phyloP scores from a whole-genome alignment of 2,888 invertebrate genomes.

The Trypoxylon attenuatum region DNA sequence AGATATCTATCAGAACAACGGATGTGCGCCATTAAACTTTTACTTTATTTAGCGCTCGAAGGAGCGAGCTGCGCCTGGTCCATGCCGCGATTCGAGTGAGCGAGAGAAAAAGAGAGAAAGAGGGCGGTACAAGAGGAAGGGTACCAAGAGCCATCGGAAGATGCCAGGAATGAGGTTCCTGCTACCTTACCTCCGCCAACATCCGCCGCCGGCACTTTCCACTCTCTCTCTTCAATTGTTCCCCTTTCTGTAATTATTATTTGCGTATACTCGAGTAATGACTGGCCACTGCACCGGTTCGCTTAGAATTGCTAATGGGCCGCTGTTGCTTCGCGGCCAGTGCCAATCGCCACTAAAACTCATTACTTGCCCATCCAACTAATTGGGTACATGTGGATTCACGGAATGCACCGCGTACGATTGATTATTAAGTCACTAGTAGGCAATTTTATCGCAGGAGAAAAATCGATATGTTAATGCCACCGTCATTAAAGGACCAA shows the following conservation, averaged over 20 bases:
- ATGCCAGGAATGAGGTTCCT: not conserved
- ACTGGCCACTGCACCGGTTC: constrained; percentile 46
- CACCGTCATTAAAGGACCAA: constrained; percentile 30
- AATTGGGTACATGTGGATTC: constrained; percentile 56
- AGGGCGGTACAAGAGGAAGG: not conserved
- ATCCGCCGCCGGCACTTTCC: constrained; percentile 20
- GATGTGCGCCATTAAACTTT: constrained; percentile 73
- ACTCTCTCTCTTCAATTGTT: constrained; percentile 51
- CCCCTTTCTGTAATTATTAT: constrained; percentile 64
- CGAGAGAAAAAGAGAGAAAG: not conserved
- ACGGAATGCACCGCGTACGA: constrained; percentile 38
- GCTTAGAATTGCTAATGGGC: constrained; percentile 66
- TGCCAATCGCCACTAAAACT: constrained; percentile 61
- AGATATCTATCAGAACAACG: constrained; percentile 74
- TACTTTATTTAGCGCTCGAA: constrained; percentile 69
- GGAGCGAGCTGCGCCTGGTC: constrained; percentile 38
- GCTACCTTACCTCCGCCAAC: not conserved
- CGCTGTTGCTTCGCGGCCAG: constrained; percentile 34
- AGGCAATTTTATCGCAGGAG: not conserved
- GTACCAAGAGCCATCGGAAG: not conserved
- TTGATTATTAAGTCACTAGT: constrained; percentile 43
- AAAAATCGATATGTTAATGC: constrained; percentile 38
- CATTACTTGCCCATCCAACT: constrained; percentile 54
- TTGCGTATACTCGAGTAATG: constrained; percentile 61
- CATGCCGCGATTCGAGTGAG: constrained; percentile 8